Evolutionary conservation across 2,888 invertebrate genomes (phyloP).

Genomic region (Cheilosia variabilis): DNA sequence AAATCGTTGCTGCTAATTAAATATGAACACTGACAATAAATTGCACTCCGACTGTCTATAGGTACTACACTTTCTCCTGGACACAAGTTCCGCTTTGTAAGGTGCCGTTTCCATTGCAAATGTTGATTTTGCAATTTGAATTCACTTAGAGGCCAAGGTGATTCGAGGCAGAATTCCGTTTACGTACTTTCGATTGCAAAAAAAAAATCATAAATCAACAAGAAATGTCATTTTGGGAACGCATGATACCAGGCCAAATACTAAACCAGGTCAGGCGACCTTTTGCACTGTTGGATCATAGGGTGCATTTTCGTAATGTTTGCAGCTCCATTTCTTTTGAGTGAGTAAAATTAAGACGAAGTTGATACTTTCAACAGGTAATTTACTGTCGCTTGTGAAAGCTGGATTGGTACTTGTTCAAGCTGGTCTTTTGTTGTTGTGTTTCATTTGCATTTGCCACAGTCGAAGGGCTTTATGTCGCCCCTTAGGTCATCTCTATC

Average conservation of each 20-base stretch:
- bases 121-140: conserved; percentile 40
- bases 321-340: not conserved
- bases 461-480: too few species aligned
- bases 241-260: not conserved
- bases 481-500: too few species aligned
- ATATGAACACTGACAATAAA: conserved; percentile 44
- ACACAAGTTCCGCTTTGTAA: conserved; percentile 48
- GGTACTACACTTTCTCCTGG: conserved; percentile 53
- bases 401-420: too few species aligned
- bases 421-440: too few species aligned
- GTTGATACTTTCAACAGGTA: too few species aligned
- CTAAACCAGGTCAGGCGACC: conserved; percentile 27
- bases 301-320: conserved; percentile 23
- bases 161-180: conserved; percentile 16
- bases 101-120: conserved; percentile 3
- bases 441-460: too few species aligned
- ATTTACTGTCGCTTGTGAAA: too few species aligned
- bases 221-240: conserved; percentile 21
- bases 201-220: conserved; percentile 3
- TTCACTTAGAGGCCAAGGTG: conserved; percentile 64
- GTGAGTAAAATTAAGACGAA: too few species aligned
- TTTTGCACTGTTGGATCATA: conserved; percentile 31
- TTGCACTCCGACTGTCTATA: conserved; percentile 7
- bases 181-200: conserved; percentile 46
- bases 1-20: conserved; percentile 34